Base-by-base conservation (phyloP, 2,797 vertebrate genomes). In the Arnoldichthys spilopterus region DNA sequence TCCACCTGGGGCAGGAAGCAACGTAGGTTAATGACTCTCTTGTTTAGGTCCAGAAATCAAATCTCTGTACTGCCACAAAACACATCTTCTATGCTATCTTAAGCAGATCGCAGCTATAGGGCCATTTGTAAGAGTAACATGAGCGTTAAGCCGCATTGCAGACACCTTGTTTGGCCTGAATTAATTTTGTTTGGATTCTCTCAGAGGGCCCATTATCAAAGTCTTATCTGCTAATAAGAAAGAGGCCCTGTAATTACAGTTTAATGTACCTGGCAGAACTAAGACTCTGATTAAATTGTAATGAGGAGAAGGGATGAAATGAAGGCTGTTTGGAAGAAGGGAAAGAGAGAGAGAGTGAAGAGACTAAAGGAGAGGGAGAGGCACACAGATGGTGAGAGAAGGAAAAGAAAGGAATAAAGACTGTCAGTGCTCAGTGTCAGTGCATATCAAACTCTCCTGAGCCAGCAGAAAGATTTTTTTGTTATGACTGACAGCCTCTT, bases 181-280 rank as follows among this genome's bases (percentile, higher is more conserved):
- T 87, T 89, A 88, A 92, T 91, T 90, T 87, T 86, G 86, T 91
- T 90, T 89, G 78, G 87, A 86, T 83, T 47, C 72, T 89, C 87
- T 88, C 89, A 26, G 2, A 87, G 86, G 91, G 80, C 67, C 82
- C 82, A 86, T 88, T 87, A 89, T 87, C 84, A 80, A 86, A 90
- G 87, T 87, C 83, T 88, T 87, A 91, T 90, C 87, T 87, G 83
- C 86, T 92, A 90, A 91, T 91, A 90, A 86, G 85, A 88, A 87
- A 87, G 81, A 85, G 76, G 87, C 85, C 82, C 86, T 86, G 86
- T 91, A 90, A 93, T 92, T 92, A 90, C 85, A 90, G 87, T 88
- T 89, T 77, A 87, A 85, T 86, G 85, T 84, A 85, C 84, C 84
- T 82, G 76, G 81, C 81, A 85, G 78, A 64, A 67, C 72, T 63